Percentiles rank a stretch among this genome's conserved stretches.
phyloP scores from a whole-genome alignment of 1,140 invertebrate species.

The Dendrolimus kikuchii region DNA sequence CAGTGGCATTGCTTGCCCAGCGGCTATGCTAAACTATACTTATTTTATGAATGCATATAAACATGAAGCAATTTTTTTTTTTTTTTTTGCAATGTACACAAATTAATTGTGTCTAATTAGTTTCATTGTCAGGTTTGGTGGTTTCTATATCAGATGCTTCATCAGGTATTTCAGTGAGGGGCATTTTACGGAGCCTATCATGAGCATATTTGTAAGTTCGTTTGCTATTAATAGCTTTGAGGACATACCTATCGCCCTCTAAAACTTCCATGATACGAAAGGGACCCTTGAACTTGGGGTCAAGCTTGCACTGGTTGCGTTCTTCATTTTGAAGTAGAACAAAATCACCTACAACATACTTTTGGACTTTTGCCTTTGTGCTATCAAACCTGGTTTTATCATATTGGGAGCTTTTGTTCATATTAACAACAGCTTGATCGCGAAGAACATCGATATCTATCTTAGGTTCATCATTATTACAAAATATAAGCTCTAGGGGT shows the following conservation, averaged over 20 bases:
- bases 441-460: not conserved
- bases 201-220: conserved; percentile 18
- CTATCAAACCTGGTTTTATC: conserved; percentile 13
- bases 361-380: conserved; percentile 7
- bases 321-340: conserved; percentile 19
- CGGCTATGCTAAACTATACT: no score
- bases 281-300: conserved; percentile 16
- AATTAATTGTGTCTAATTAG: not conserved
- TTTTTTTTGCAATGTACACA: no score
- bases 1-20: no score
- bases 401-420: conserved; percentile 5
- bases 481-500: conserved; percentile 2
- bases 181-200: conserved; percentile 7
- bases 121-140: not conserved
- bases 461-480: not conserved
- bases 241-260: conserved; percentile 11
- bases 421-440: not conserved
- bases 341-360: conserved; percentile 15
- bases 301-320: conserved; percentile 16
- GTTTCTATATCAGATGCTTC: not conserved
- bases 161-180: conserved; percentile 3
- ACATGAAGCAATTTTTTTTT: no score
- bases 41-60: no score
- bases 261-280: conserved; percentile 16
- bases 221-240: conserved; percentile 11